phyloP scores from a whole-genome alignment of 2,797 vertebrate genomes.

The Xiphorhynchus erythropygius region DNA sequence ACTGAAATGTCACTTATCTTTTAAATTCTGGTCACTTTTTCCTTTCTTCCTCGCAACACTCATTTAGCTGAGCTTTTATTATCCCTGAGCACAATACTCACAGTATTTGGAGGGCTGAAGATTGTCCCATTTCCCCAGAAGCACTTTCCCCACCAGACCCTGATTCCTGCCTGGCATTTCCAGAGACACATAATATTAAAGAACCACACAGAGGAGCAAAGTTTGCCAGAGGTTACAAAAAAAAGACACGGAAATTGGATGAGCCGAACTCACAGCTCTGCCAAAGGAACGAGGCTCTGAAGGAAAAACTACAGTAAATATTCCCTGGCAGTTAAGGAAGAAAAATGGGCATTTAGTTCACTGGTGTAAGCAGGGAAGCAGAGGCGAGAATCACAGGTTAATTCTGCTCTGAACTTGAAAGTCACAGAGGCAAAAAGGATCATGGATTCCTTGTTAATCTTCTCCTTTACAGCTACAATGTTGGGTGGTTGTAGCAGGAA shows the following conservation, averaged over 20 bases:
- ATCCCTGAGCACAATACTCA: neutral
- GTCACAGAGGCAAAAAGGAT: neutral
- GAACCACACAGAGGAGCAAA: neutral
- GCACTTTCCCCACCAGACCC: neutral
- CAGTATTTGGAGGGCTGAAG: neutral
- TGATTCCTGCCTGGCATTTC: neutral
- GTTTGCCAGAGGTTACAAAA: neutral
- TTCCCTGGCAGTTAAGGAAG: neutral
- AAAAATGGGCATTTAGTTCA: neutral
- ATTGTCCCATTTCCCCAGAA: neutral
- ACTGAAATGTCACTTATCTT: neutral
- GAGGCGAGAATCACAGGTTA: constrained; percentile 21
- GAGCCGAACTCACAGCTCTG: neutral
- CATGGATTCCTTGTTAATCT: neutral
- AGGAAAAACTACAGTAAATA: neutral
- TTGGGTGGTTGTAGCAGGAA: neutral
- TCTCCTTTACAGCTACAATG: neutral
- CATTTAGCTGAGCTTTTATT: neutral
- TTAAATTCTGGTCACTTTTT: neutral
- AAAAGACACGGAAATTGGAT: neutral
- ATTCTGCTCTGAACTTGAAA: constrained; percentile 33
- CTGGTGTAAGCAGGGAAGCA: neutral
- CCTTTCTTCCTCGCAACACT: neutral
- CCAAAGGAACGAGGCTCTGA: neutral
- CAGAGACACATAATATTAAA: neutral